Evolutionary conservation across 53 echinoderm and acorn worm species (phyloP).

Genomic region (Astropecten irregularis): DNA sequence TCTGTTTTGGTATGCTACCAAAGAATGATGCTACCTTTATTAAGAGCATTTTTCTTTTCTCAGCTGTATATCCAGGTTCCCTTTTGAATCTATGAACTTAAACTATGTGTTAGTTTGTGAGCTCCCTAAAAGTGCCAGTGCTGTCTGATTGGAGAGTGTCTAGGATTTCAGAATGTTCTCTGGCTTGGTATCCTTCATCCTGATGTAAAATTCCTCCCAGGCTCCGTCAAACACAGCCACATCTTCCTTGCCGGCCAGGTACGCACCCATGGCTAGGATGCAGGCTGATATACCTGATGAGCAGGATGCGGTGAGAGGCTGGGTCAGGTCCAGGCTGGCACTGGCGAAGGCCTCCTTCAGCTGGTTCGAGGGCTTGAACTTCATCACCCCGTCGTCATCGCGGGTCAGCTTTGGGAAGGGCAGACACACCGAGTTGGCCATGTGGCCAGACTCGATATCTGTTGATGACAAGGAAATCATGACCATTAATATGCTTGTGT

Average conservation of each 20-base stretch:
- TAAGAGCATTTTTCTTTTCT: no score
- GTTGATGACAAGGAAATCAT: no score
- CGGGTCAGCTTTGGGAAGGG: conserved; percentile 68
- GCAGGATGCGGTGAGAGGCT: conserved; percentile 78
- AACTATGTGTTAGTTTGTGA: no score
- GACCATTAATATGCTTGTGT: no score
- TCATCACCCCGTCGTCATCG: conserved; percentile 26
- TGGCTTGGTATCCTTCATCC: conserved; percentile 50
- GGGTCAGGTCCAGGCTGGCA: conserved; percentile 69
- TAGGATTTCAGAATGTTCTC: conserved; percentile 26
- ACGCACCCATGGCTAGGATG: conserved; percentile 74
- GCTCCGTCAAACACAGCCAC: conserved; percentile 82
- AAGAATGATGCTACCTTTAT: no score
- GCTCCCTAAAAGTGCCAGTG: no score
- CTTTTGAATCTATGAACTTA: no score
- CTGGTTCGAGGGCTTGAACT: conserved; percentile 68
- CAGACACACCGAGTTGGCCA: conserved; percentile 72
- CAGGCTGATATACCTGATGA: conserved; percentile 88
- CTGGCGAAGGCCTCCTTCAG: conserved; percentile 69
- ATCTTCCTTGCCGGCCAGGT: conserved; percentile 79
- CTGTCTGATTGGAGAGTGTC: no score
- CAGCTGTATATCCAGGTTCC: no score
- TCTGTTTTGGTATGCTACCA: no score
- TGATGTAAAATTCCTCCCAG: conserved; percentile 81
- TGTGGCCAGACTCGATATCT: conserved; percentile 79